Percentiles rank a stretch among this genome's conserved stretches.
Conservation (phyloP, 2,113 vertebrate species). For the Ceyx melanurus region DNA sequence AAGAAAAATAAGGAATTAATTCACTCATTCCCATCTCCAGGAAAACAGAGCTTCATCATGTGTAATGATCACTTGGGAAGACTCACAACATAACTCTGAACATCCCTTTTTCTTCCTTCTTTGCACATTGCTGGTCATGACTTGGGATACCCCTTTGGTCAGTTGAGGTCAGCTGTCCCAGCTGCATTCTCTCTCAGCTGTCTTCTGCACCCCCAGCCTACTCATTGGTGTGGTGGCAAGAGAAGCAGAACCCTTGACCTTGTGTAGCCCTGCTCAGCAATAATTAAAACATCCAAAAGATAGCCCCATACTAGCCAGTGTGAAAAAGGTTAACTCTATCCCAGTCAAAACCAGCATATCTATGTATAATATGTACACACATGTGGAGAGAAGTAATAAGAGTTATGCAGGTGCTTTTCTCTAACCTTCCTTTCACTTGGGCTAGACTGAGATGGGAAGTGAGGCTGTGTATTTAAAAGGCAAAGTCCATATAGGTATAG, state of each 20-base stretch:
- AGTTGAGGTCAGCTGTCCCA: no score
- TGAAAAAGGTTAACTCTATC: background rate
- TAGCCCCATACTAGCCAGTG: no score
- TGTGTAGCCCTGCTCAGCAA: background rate
- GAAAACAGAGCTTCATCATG: background rate
- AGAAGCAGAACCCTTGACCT: background rate
- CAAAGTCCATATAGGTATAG: background rate
- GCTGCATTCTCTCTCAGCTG: background rate
- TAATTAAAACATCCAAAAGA: background rate
- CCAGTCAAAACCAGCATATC: background rate
- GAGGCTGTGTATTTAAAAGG: background rate
- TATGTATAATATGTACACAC: background rate
- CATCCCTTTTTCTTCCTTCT: background rate
- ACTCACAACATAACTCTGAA: background rate
- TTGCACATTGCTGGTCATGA: no score
- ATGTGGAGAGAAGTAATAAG: background rate
- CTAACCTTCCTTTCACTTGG: background rate
- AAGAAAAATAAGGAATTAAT: background rate
- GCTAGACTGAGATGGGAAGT: background rate
- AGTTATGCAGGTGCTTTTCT: background rate
- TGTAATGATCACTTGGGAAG: background rate
- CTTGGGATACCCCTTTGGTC: no score
- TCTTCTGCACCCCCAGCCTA: background rate
- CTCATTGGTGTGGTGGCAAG: no score
- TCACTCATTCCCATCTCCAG: background rate